phyloP scores from a whole-genome alignment of 2,888 invertebrate species.

The Strigamia crassipes region DNA sequence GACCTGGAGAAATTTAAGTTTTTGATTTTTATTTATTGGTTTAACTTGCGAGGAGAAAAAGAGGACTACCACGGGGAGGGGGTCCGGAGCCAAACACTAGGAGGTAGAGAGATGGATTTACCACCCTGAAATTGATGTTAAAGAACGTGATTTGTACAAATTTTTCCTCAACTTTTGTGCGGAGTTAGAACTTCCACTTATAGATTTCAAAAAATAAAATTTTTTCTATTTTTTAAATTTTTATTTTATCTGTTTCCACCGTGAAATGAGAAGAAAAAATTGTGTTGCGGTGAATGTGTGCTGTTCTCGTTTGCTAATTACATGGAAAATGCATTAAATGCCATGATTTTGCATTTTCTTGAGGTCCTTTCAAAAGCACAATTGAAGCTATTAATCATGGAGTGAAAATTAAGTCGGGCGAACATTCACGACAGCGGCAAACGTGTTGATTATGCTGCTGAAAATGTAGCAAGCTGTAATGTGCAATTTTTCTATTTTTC shows the following conservation, averaged over 20 bases:
- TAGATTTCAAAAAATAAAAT: too few relatives aligned
- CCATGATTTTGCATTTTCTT: constrained; percentile 32
- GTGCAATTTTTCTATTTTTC: constrained; percentile 34
- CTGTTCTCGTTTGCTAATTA: constrained; percentile 31
- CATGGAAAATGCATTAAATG: constrained; percentile 28
- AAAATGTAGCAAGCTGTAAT: constrained; percentile 37
- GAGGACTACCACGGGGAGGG: too few relatives aligned
- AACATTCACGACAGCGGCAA: constrained; percentile 23
- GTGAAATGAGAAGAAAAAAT: not conserved
- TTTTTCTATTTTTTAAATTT: too few relatives aligned
- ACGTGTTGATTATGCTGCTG: constrained; percentile 29
- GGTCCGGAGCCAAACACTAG: too few relatives aligned
- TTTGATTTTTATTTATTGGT: too few relatives aligned
- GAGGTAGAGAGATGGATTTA: too few relatives aligned
- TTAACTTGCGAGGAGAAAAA: too few relatives aligned
- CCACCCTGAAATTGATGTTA: too few relatives aligned
- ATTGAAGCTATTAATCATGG: constrained; percentile 32
- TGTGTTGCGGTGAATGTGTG: not conserved
- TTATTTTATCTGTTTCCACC: not conserved
- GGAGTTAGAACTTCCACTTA: too few relatives aligned
- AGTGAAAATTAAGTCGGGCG: constrained; percentile 13
- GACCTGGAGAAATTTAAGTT: too few relatives aligned
- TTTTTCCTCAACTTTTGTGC: too few relatives aligned
- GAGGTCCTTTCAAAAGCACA: constrained; percentile 31
- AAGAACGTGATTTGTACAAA: too few relatives aligned